A percentile compares a stretch with the other conserved stretches of the same genome.
Conservation (phyloP, 2,888 invertebrate genomes). For the Philonicus albiceps region DNA sequence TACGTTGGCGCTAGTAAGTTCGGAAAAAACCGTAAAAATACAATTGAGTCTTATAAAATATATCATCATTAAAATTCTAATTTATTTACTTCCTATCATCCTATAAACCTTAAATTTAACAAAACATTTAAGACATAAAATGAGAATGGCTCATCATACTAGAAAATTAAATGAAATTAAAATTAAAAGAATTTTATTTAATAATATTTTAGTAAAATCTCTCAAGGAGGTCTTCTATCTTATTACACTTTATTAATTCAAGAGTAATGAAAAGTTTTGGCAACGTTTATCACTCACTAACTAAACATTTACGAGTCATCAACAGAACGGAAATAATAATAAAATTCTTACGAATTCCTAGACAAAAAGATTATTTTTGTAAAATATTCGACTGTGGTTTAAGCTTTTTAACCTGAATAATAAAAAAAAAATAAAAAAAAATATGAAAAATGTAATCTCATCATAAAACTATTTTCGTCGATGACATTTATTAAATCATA, state of each 20-base stretch:
- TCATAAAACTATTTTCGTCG: neutral
- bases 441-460: neutral
- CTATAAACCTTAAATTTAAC: too few relatives aligned
- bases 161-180: too few relatives aligned
- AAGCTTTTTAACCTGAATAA: neutral
- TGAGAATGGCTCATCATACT: too few relatives aligned
- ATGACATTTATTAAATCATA: constrained; percentile 3
- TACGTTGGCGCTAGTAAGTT: too few relatives aligned
- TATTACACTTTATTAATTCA: neutral
- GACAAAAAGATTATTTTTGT: neutral
- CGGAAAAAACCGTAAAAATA: too few relatives aligned
- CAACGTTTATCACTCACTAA: neutral
- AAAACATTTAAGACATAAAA: too few relatives aligned
- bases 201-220: too few relatives aligned
- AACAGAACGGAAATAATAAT: neutral
- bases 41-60: too few relatives aligned
- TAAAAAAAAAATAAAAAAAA: neutral
- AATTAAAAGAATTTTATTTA: too few relatives aligned
- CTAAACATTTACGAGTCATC: neutral
- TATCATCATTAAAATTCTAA: too few relatives aligned
- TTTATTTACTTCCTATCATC: too few relatives aligned
- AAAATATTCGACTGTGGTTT: neutral
- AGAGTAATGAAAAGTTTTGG: neutral
- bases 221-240: neutral
- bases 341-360: neutral